Conservation (phyloP, 2,888 invertebrate species). For the Steinernema scapterisci region DNA sequence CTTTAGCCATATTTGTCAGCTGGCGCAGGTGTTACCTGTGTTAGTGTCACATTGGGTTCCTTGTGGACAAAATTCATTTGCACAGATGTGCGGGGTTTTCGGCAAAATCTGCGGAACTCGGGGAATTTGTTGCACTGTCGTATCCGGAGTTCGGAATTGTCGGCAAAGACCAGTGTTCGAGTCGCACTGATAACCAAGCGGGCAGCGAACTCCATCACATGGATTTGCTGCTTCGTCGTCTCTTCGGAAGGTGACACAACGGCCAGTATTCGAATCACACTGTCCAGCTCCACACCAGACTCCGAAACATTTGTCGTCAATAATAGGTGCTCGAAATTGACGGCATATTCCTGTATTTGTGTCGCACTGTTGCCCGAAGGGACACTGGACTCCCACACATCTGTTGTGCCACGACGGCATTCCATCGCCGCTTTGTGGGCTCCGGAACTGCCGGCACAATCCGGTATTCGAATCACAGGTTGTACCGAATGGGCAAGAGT, state of each 20-base stretch:
- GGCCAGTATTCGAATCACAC: slow-evolving; percentile 14
- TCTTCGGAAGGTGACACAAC: background rate
- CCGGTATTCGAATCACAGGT: background rate
- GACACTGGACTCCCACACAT: slow-evolving; percentile 38
- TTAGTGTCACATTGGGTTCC: slow-evolving; percentile 37
- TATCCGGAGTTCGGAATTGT: slow-evolving; percentile 36
- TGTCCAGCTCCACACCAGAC: background rate
- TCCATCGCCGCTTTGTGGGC: background rate
- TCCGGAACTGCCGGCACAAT: background rate
- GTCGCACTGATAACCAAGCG: slow-evolving; percentile 32
- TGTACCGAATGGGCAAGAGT: background rate
- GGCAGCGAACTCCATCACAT: background rate
- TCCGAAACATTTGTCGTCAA: background rate
- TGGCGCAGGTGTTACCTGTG: no score
- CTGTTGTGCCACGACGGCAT: slow-evolving; percentile 22
- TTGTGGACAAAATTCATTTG: slow-evolving; percentile 41
- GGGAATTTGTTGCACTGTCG: background rate
- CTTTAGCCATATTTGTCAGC: no score
- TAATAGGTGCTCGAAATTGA: slow-evolving; percentile 7
- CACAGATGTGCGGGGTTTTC: slow-evolving; percentile 26
- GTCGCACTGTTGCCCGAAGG: slow-evolving; percentile 38
- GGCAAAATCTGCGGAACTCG: slow-evolving; percentile 27
- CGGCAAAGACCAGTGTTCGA: slow-evolving; percentile 40
- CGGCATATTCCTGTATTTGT: slow-evolving; percentile 38
- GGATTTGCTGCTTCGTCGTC: background rate